Evolutionary conservation across 2,113 vertebrate genomes (phyloP), one percentile per base, ranked within the genome.

Genomic region (Neogobius melanostomus): DNA sequence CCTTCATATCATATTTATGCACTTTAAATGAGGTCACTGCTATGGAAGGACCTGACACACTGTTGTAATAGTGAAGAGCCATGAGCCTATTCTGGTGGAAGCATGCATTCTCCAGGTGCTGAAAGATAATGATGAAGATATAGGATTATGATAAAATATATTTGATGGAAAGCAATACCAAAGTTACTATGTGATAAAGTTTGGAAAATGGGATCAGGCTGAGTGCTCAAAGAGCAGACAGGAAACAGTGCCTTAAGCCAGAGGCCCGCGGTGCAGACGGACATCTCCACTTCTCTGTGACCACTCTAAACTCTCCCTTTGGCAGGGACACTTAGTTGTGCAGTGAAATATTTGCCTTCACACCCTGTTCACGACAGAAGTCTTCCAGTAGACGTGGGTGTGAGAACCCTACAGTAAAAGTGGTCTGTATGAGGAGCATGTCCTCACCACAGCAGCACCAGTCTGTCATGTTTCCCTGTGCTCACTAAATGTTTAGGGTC

Each of bases 181-280:
- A 59, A 59, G 56, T 42, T 59, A 42, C 56, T 11, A 36, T 42
- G 56, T 59, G 56, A 59, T 21, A 59, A 61, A 44, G 14, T 61
- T 10, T 44, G 8, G 15, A 7, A n/a, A 61, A 45, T 61, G 59
- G 42, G 42, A 6, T 12, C 14, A 7, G 36, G 44, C 14, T 60
- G 44, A 42, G n/a, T n/a, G 49, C 12, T 61, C 42, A 61, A 45
- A 42, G 59, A 57, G 54, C 17, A 57, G 17, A 61, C 59, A 61
- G 59, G 59, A 61, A 44, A 14, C 59, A 61, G 59, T 61, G 59
- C 59, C 59, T 61, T 61, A 61, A 5, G 59, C 59, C 15, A 45
- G 42, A 42, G 59, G 14, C 59, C 7, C 36, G 4, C 11, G 21
- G 56, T 59, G 56, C 56, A 45, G 43, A n/a, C 8, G 56, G 56